Conservation (phyloP, 2,113 vertebrate genomes). For the Actenoides hombroni region DNA sequence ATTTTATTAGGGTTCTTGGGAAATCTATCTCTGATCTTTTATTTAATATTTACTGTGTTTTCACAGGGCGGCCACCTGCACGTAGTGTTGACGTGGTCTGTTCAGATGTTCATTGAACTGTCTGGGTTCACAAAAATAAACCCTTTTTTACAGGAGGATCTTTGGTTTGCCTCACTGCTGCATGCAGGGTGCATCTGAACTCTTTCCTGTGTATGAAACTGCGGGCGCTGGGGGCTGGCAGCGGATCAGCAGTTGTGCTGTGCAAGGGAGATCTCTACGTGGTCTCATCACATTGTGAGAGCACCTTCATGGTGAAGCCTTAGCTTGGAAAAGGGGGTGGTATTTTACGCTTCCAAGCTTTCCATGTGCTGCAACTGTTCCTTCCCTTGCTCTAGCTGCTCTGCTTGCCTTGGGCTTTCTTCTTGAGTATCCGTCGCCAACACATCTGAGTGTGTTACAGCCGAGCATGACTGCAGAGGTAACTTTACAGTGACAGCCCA, state of each 20-base stretch:
- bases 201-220: neutral
- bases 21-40: neutral
- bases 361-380: neutral
- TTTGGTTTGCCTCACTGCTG: neutral
- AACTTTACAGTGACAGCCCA: neutral
- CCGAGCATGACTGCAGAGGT: neutral
- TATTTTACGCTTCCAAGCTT: neutral
- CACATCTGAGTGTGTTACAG: neutral
- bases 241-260: neutral
- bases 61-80: neutral
- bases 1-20: neutral
- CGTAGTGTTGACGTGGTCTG: fast-evolving
- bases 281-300: neutral
- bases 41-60: neutral
- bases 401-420: neutral
- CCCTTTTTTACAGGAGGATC: neutral
- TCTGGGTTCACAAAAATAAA: neutral
- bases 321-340: neutral
- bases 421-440: neutral
- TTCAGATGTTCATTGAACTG: neutral
- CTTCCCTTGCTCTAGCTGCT: neutral
- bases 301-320: neutral
- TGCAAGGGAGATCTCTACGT: neutral
- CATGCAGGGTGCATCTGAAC: neutral
- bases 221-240: neutral